Evolutionary conservation across 2,113 vertebrate genomes (phyloP).

Genomic region (Pica pica): DNA sequence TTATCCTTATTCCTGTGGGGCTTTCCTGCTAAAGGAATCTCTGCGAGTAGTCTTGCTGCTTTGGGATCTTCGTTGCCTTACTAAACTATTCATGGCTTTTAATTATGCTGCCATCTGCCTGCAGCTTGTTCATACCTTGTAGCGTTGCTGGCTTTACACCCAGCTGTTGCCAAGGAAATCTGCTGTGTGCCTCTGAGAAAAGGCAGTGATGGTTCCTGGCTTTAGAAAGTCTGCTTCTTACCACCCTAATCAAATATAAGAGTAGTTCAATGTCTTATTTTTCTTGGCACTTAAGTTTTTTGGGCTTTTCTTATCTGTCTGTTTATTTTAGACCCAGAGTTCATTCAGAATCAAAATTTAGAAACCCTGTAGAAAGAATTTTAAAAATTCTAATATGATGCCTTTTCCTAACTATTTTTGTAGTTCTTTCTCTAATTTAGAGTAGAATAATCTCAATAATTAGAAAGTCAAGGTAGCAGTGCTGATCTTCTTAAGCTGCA

Average conservation of each 20-base stretch:
- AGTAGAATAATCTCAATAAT: neutral
- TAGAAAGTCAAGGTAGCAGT: neutral
- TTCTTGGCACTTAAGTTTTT: neutral
- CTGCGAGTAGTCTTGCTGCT: neutral
- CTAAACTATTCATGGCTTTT: neutral
- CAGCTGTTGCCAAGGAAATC: neutral
- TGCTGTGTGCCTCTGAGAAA: neutral
- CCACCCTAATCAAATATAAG: neutral
- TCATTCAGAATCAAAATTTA: neutral
- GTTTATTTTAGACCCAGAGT: neutral
- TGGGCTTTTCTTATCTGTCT: neutral
- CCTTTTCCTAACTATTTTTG: neutral
- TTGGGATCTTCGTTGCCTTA: neutral
- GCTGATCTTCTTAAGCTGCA: neutral
- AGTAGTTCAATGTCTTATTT: neutral
- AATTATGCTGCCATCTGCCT: constrained; percentile 41
- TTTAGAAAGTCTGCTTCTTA: neutral
- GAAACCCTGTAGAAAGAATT: neutral
- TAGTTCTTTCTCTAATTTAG: neutral
- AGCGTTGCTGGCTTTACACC: neutral
- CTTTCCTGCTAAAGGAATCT: neutral
- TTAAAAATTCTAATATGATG: rapidly evolving
- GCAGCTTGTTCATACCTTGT: neutral
- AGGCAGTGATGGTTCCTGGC: neutral
- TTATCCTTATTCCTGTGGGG: neutral